Conservation (phyloP, 2,797 vertebrate species). For the Lepus oiostolus region DNA sequence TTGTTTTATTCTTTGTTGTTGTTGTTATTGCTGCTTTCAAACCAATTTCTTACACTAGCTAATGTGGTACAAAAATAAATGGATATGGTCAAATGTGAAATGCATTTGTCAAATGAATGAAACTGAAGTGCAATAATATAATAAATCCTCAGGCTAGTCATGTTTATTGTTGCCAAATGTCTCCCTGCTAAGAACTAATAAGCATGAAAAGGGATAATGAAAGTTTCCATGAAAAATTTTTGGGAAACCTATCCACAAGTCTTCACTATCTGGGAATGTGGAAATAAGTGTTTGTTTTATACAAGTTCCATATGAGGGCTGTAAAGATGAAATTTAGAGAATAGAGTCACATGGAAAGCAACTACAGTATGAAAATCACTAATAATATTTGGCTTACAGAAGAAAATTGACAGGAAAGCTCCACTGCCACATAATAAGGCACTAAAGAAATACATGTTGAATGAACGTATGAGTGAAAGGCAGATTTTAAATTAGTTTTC, state of each 20-base stretch:
- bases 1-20: neutral
- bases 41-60: constrained; percentile 75
- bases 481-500: constrained; percentile 43
- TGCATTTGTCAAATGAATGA: constrained; percentile 79
- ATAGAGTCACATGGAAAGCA: constrained; percentile 65
- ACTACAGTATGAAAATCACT: constrained; percentile 43
- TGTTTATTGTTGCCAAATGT: constrained; percentile 84
- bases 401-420: constrained; percentile 46
- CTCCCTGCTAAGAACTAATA: constrained; percentile 81
- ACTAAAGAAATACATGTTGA: constrained; percentile 19
- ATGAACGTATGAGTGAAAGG: constrained; percentile 1
- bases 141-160: constrained; percentile 79
- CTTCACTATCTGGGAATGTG: constrained; percentile 79
- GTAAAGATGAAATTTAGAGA: constrained; percentile 70
- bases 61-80: constrained; percentile 78
- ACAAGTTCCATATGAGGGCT: constrained; percentile 77
- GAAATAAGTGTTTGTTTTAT: constrained; percentile 79
- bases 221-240: constrained; percentile 83
- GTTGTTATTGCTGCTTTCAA: constrained; percentile 70
- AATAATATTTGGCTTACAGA: constrained; percentile 50
- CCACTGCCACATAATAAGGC: neutral
- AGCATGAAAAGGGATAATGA: constrained; percentile 80
- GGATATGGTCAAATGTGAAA: constrained; percentile 78
- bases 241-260: constrained; percentile 79
- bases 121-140: constrained; percentile 78